Conservation (phyloP, 37 sponge, comb jelly and placozoan genomes). For the Cladorhizidae sp. region DNA sequence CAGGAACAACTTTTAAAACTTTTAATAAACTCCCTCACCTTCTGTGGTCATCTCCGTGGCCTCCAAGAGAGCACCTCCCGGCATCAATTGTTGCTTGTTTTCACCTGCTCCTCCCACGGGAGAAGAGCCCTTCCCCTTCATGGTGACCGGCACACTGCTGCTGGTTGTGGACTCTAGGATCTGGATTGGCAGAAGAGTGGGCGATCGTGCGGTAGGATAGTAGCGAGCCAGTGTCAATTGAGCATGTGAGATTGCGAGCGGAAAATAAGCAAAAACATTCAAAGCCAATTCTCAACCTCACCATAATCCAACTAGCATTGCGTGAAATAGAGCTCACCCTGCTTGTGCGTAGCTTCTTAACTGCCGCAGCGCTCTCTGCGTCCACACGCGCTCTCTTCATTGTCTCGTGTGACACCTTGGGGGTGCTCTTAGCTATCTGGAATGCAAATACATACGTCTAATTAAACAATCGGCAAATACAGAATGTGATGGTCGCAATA, state of each 20-base stretch:
- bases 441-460: too few relatives aligned
- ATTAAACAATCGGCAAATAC: too few relatives aligned
- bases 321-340: background rate
- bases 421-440: constrained; percentile 53
- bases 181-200: too few relatives aligned
- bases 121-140: background rate
- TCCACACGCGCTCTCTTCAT: constrained; percentile 28
- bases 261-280: background rate
- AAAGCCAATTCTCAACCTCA: too few relatives aligned
- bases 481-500: too few relatives aligned
- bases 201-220: too few relatives aligned
- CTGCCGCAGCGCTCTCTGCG: background rate
- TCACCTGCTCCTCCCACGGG: constrained; percentile 6
- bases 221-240: too few relatives aligned
- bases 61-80: constrained; percentile 42
- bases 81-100: background rate
- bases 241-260: background rate
- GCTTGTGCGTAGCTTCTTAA: constrained; percentile 11
- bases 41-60: constrained; percentile 61
- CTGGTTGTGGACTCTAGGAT: too few relatives aligned
- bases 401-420: constrained; percentile 15
- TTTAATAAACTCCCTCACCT: too few relatives aligned
- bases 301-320: too few relatives aligned
- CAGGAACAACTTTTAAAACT: too few relatives aligned
- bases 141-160: too few relatives aligned